Percentiles rank a stretch among this genome's conserved stretches.
Conservation (phyloP, 35 echinoderm and acorn worm species). For the Eucidaris tribuloides region DNA sequence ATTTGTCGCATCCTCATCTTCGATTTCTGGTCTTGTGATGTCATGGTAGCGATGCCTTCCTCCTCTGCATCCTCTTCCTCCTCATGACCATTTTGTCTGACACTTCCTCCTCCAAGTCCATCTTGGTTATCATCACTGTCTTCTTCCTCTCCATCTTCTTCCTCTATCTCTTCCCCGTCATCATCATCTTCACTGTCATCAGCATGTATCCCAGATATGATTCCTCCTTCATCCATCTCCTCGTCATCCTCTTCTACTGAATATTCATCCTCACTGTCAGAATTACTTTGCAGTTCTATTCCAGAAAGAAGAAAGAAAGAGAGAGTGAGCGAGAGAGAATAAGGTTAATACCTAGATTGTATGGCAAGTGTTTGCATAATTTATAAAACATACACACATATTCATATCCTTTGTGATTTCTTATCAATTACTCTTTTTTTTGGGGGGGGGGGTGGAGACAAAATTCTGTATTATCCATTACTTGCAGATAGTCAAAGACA, state of each 20-base stretch:
- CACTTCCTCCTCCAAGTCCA: not conserved
- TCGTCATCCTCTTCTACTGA: not conserved
- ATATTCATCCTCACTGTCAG: slow-evolving; percentile 6
- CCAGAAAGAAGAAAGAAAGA: not conserved
- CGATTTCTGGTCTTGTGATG: too few species aligned
- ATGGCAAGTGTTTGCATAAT: not conserved
- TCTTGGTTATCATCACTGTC: not conserved
- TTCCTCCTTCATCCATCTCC: not conserved
- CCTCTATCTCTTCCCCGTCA: not conserved
- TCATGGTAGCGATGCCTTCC: too few species aligned
- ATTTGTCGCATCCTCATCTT: too few species aligned
- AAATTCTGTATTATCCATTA: not conserved
- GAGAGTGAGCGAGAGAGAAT: not conserved
- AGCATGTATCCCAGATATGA: too few species aligned
- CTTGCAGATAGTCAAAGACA: not conserved
- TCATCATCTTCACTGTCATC: slow-evolving; percentile 25
- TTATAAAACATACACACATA: not conserved
- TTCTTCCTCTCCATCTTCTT: not conserved
- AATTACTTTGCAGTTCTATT: not conserved
- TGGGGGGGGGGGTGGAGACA: not conserved
- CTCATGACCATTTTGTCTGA: not conserved
- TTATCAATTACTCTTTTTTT: not conserved
- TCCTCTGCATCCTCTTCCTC: slow-evolving; percentile 19
- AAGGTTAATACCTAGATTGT: not conserved
- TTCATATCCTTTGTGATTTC: not conserved